A percentile compares a stretch with the other conserved stretches of the same genome.
These are phyloP conservation scores for Falco columbarius DNA, from an alignment of 2,797 vertebrate species.

Conservation along the genomic window DNA sequence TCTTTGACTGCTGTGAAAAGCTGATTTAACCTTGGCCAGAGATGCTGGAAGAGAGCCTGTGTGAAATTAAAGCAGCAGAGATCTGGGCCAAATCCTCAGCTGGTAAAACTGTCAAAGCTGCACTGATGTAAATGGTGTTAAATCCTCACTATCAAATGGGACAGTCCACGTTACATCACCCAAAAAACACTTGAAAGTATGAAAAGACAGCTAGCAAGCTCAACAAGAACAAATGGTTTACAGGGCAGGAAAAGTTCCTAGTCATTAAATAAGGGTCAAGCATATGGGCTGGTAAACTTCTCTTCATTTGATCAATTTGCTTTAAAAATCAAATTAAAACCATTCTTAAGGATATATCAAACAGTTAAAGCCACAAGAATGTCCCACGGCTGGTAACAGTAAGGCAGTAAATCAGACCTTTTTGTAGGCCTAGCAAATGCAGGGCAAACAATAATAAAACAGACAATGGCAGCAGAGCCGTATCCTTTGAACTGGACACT, in stretches of 20 bases:
- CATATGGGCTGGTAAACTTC: not conserved
- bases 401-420: conserved; percentile 41
- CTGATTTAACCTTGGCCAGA: conserved; percentile 57
- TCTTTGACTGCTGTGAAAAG: conserved; percentile 31
- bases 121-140: not conserved
- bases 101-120: conserved; percentile 27
- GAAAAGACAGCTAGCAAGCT: not conserved
- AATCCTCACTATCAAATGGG: not conserved
- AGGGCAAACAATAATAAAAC: not conserved
- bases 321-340: conserved; percentile 50
- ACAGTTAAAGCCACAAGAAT: conserved; percentile 40
- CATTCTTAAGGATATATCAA: conserved; percentile 21
- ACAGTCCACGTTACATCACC: not conserved
- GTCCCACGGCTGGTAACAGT: conserved; percentile 17
- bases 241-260: not conserved
- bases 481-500: not conserved
- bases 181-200: not conserved
- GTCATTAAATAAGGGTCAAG: conserved; percentile 8
- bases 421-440: not conserved
- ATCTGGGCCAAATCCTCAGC: conserved; percentile 39
- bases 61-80: conserved; percentile 48
- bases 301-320: conserved; percentile 26
- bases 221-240: conserved; percentile 30
- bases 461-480: not conserved
- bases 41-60: conserved; percentile 18